Conservation (phyloP, 2,888 invertebrate genomes). For the Leucophenga maculata region DNA sequence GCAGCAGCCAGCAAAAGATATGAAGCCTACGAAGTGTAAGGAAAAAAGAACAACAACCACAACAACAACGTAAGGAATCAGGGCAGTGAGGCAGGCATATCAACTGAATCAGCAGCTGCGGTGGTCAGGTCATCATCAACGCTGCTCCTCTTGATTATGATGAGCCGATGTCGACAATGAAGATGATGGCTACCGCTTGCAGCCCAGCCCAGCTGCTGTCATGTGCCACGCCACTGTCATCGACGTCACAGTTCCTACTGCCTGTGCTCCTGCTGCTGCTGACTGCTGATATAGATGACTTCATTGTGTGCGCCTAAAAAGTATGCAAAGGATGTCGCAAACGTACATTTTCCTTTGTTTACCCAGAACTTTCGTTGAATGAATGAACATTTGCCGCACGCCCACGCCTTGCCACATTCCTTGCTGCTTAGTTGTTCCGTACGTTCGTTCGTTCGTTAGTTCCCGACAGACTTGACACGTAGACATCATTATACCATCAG, state of each 20-base stretch:
- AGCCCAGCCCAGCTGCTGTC: too few species aligned
- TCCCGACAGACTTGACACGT: slow-evolving; percentile 45
- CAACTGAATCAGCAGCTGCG: slow-evolving; percentile 9
- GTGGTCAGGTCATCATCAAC: slow-evolving; percentile 14
- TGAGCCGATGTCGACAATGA: slow-evolving; percentile 4
- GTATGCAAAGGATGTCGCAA: slow-evolving; percentile 23
- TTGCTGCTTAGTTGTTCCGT: not conserved
- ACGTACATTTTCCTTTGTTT: slow-evolving; percentile 22
- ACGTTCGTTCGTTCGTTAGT: slow-evolving; percentile 14
- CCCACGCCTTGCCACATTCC: not conserved
- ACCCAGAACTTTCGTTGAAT: slow-evolving; percentile 6
- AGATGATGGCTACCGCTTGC: too few species aligned
- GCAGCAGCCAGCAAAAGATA: not conserved
- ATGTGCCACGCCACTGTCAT: not conserved
- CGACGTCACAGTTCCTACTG: not conserved
- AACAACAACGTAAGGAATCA: too few species aligned
- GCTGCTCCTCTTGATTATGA: slow-evolving; percentile 11
- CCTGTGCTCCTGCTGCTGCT: not conserved
- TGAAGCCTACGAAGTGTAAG: not conserved
- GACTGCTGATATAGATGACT: slow-evolving; percentile 11
- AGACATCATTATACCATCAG: slow-evolving; percentile 63
- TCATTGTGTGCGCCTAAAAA: slow-evolving; percentile 22
- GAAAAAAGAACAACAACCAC: too few species aligned
- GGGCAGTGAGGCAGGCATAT: not conserved
- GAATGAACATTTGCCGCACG: not conserved